A percentile compares a stretch with the other conserved stretches of the same genome.
Conservation (phyloP, 1,140 invertebrate species). For the Belonocnema kinseyi region DNA sequence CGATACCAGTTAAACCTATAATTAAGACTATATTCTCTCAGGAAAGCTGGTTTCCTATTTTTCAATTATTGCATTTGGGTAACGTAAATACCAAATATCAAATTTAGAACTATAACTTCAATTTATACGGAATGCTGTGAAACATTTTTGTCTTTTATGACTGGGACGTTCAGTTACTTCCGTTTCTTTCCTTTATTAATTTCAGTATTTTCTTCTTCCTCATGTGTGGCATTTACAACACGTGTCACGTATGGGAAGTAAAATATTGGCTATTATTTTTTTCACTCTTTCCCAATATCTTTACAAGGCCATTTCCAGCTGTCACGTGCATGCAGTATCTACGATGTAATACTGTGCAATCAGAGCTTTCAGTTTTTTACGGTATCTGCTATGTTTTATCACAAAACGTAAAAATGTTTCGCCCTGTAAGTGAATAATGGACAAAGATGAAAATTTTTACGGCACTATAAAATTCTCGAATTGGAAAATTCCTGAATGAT, state of each 20-base stretch:
- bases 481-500: no score
- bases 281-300: constrained; percentile 5
- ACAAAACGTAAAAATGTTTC: neutral
- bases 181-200: constrained; percentile 18
- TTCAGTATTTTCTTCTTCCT: neutral
- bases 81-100: neutral
- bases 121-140: constrained; percentile 2
- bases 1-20: no score
- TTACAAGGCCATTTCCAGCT: constrained; percentile 15
- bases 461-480: no score
- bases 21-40: no score
- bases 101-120: neutral
- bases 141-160: constrained; percentile 43
- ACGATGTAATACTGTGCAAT: constrained; percentile 24
- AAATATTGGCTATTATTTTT: constrained; percentile 25
- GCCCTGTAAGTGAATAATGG: no score
- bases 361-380: constrained; percentile 10
- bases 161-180: constrained; percentile 5
- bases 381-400: neutral
- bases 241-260: constrained; percentile 17
- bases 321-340: constrained; percentile 10
- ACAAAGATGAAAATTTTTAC: no score
- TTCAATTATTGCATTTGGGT: neutral
- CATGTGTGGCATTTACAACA: constrained; percentile 24
- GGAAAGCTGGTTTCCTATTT: neutral